A percentile compares a stretch with the other conserved stretches of the same genome.
phyloP scores from a whole-genome alignment of 2,888 invertebrate genomes.

The Isotomurus palustris region DNA sequence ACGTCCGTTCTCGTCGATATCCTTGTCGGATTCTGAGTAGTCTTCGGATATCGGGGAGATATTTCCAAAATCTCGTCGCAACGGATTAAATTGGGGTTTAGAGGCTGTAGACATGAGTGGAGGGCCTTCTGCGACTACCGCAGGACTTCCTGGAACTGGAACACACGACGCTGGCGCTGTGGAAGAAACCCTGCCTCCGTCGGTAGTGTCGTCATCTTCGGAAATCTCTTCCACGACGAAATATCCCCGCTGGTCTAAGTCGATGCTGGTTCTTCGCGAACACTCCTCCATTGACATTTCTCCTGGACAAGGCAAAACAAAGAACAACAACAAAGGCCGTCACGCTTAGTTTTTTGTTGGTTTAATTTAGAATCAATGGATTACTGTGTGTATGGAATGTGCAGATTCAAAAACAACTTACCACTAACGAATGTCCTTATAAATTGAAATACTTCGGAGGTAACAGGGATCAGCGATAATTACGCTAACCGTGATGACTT shows the following conservation, averaged over 20 bases:
- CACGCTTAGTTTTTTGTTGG: no score
- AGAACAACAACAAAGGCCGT: no score
- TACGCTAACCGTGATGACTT: no score
- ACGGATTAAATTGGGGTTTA: no score
- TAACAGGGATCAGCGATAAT: no score
- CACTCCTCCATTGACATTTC: neutral
- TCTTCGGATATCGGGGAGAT: conserved; percentile 31
- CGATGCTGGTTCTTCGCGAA: neutral
- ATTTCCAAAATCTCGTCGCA: conserved; percentile 24
- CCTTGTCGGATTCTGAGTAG: neutral
- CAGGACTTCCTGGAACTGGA: neutral
- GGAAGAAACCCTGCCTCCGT: neutral
- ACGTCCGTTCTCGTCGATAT: neutral
- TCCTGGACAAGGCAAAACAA: neutral
- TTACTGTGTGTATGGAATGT: no score
- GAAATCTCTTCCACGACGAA: conserved; percentile 5
- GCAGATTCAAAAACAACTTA: no score
- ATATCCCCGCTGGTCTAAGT: neutral
- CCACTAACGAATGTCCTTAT: no score
- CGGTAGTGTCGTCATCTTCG: neutral
- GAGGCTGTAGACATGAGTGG: neutral
- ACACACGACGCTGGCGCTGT: neutral
- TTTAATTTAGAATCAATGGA: no score
- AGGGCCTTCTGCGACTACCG: neutral
- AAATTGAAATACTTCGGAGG: no score